These are phyloP conservation scores for Phyllopteryx taeniolatus DNA, from an alignment of 2,113 vertebrate genomes.

Conservation along the genomic window DNA sequence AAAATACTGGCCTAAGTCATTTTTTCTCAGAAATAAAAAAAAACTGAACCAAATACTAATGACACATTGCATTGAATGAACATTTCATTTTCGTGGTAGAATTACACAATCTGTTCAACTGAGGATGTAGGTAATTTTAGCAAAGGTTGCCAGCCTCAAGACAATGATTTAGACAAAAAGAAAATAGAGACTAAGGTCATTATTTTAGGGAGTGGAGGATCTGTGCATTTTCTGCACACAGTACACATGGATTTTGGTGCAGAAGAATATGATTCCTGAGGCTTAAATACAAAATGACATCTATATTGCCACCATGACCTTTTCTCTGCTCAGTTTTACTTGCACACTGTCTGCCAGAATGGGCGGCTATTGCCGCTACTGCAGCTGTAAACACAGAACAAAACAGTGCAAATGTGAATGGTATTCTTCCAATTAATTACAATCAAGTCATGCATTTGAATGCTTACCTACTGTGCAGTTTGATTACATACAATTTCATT, in stretches of 20 bases:
- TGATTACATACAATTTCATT: not conserved
- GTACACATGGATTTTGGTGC: not conserved
- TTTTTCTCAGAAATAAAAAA: no score
- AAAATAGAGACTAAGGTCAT: no score
- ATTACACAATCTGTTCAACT: no score
- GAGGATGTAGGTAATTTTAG: no score
- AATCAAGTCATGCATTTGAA: not conserved
- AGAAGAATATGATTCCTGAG: not conserved
- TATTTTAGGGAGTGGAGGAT: not conserved
- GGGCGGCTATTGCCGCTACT: not conserved
- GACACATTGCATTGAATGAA: no score
- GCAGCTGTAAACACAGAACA: not conserved
- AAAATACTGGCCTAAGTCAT: no score
- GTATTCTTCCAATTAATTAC: no score
- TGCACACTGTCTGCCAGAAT: not conserved
- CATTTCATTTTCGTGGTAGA: no score
- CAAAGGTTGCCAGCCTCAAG: no score
- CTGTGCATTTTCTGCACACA: not conserved
- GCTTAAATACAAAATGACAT: not conserved
- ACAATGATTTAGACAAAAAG: no score
- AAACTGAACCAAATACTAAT: no score
- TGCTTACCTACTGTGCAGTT: not conserved
- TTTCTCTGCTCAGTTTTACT: not conserved
- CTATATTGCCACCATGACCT: not conserved
- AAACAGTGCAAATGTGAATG: not conserved